Percentiles rank a stretch among this genome's conserved stretches.
Evolutionary conservation across 2,888 invertebrate species (phyloP).

Genomic region (Seira sanloemensis): DNA sequence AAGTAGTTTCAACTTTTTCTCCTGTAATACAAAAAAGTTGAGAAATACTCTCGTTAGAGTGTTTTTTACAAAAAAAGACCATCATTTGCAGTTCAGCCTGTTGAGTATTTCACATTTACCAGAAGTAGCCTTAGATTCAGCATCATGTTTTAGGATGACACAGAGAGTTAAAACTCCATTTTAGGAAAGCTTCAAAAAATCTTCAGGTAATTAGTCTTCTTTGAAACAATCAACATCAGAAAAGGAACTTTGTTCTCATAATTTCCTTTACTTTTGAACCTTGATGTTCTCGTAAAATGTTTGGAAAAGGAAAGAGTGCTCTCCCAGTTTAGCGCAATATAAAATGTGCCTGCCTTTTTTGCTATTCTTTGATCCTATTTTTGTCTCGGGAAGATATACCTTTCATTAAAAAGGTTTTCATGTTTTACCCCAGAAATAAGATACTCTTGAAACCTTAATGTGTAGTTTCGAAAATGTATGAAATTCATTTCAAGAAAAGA

Average conservation of each 20-base stretch:
- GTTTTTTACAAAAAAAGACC: not conserved
- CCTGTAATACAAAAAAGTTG: not conserved
- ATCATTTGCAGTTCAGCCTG: not conserved
- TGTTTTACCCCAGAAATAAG: not conserved
- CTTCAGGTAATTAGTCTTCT: conserved; percentile 56
- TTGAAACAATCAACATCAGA: conserved; percentile 50
- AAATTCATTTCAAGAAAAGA: not conserved
- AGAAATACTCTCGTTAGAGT: not conserved
- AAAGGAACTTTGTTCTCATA: not conserved
- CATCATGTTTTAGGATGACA: too few relatives aligned
- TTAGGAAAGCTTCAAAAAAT: not conserved
- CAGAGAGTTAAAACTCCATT: not conserved
- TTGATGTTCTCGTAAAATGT: not conserved
- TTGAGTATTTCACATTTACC: not conserved
- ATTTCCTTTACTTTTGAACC: not conserved
- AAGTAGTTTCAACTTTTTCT: not conserved
- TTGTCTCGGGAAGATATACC: too few relatives aligned
- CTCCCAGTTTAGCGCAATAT: not conserved
- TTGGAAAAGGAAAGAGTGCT: not conserved
- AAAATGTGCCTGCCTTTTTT: not conserved
- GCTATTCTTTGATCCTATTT: not conserved
- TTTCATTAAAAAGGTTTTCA: conserved; percentile 1
- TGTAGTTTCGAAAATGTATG: not conserved
- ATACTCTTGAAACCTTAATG: not conserved
- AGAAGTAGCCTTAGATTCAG: too few relatives aligned